Conservation (phyloP, 2,113 vertebrate genomes). For the Forbesichthys papilliferus region DNA sequence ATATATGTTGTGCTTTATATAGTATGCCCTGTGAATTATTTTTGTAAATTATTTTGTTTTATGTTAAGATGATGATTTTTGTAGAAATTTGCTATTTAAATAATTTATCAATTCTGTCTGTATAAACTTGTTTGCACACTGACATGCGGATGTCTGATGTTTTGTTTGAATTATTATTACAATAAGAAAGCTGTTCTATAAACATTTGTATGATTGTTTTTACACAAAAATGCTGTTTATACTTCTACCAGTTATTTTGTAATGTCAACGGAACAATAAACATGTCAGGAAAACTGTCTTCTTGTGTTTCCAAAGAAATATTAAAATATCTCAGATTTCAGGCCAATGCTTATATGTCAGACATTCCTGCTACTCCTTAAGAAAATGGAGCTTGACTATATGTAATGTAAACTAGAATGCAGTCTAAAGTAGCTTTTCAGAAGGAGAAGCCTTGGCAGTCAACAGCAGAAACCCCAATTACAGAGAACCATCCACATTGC, state of each 20-base stretch:
- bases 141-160: conserved; percentile 87
- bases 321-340: background rate
- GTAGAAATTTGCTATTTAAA: conserved; percentile 99
- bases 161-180: conserved; percentile 79
- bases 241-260: conserved; percentile 70
- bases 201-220: conserved; percentile 87
- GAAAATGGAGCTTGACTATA: conserved; percentile 24
- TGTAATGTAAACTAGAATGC: conserved; percentile 57
- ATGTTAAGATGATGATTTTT: conserved; percentile 87
- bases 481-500: conserved; percentile 40
- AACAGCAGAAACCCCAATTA: conserved; percentile 44
- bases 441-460: conserved; percentile 54
- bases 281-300: conserved; percentile 40
- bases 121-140: conserved; percentile 98
- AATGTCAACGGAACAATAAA: conserved; percentile 79
- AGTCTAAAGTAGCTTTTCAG: conserved; percentile 36
- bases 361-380: conserved; percentile 20
- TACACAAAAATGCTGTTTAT: conserved; percentile 75
- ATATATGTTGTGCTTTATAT: conserved; percentile 81
- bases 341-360: background rate
- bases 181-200: conserved; percentile 87
- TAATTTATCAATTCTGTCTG: conserved; percentile 99
- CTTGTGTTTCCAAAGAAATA: no score
- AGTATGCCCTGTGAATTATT: conserved; percentile 86
- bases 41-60: conserved; percentile 90